Evolutionary conservation across 2,113 vertebrate species (phyloP), one percentile per base, ranked within the genome.

Genomic region (Epinephelus moara): DNA sequence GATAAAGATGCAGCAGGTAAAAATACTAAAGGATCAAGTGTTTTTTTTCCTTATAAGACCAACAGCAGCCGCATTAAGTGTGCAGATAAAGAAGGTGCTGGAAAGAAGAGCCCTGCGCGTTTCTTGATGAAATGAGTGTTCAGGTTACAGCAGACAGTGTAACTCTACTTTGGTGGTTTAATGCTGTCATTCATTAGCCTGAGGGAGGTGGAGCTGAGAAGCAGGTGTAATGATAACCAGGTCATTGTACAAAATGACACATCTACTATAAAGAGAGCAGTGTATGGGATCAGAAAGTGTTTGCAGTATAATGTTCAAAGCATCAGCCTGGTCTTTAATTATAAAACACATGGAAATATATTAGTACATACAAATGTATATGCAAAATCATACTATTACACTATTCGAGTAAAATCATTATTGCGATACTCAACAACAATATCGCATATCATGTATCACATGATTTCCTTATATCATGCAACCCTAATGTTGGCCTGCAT

Each of bases 61-160:
- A 13, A 13, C 9, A 21, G 17, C 33, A 17, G 57, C n/a, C 17
- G 45, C 2, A 17, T 62, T 6, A 62, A n/a, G 6, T 70, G 47
- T 52, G 49, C 6, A 14, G 52, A 9, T 15, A 13, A 10, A 0
- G 63, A 45, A 0, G 55, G 27, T 42, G 47, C 27, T 30, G 52
- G 76, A 50, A n/a, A 80, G 42, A 6, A 47, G 59, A 64, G 47
- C 18, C 8, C 19, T 1, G 12, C 21, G 49, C 49, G 64, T 50
- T 59, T 67, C n/a, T 19, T 14, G 60, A 79, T 27, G 1, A 27
- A 49, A 64, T 14, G 19, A 68, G 63, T 10, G 67, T 45, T 81
- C 64, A 82, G 59, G 63, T 78, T 85, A 60, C 74, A 81, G 49
- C 72, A 77, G 40, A 27, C 30, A 49, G 55, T 42, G 67, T 37